Conservation (phyloP, 2,797 vertebrate species). For the Syngnathus rostellatus region DNA sequence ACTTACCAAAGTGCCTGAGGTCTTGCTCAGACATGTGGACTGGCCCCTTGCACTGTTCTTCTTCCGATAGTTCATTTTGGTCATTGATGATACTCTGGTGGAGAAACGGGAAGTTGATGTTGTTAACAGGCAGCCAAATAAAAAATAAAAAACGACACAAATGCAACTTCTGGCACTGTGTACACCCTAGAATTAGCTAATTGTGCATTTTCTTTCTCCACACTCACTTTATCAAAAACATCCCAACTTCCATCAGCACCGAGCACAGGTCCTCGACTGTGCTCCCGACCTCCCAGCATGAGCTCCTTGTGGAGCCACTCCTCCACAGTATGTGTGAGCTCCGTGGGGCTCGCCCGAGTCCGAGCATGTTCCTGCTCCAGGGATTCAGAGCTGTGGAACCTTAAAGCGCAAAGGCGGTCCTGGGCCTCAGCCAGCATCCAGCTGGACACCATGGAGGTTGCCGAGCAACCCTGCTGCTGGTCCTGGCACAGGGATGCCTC, state of each 20-base stretch:
- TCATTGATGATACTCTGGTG: slow-evolving; percentile 91
- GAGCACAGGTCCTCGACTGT: slow-evolving; percentile 73
- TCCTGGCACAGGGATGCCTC: slow-evolving; percentile 83
- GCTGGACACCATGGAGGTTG: slow-evolving; percentile 83
- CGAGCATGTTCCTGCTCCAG: slow-evolving; percentile 84
- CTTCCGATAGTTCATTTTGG: slow-evolving; percentile 66
- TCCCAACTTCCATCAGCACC: slow-evolving; percentile 77
- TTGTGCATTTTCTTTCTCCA: too few species aligned
- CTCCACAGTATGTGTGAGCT: slow-evolving; percentile 80
- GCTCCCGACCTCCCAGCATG: slow-evolving; percentile 75
- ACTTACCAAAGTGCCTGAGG: slow-evolving; percentile 91
- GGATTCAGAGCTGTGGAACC: slow-evolving; percentile 92
- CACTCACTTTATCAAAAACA: slow-evolving; percentile 87
- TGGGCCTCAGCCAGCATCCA: slow-evolving; percentile 94
- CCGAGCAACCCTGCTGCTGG: slow-evolving; percentile 78
- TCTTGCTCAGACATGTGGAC: slow-evolving; percentile 85
- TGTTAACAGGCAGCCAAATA: not conserved
- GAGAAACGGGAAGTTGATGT: slow-evolving; percentile 1
- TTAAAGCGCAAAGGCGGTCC: slow-evolving; percentile 84
- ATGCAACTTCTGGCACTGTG: too few species aligned
- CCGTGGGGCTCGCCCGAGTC: slow-evolving; percentile 71
- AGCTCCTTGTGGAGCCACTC: slow-evolving; percentile 94
- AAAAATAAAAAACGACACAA: too few species aligned
- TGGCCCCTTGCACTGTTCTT: slow-evolving; percentile 77
- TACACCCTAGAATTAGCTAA: not conserved